Evolutionary conservation across 2,113 vertebrate species (phyloP).

Genomic region (Osmerus eperlanus): DNA sequence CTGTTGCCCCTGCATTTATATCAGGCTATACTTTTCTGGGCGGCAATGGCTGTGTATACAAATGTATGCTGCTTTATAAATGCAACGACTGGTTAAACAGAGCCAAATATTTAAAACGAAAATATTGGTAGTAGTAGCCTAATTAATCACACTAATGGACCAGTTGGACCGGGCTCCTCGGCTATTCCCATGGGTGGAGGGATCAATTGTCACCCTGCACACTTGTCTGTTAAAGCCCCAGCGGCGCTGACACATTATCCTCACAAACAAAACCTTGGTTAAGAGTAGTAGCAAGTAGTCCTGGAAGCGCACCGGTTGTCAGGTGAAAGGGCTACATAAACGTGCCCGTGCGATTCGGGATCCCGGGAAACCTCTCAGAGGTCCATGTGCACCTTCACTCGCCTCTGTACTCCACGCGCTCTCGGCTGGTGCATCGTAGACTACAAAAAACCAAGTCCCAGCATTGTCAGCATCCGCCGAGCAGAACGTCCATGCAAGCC

Average conservation of each 20-base stretch:
- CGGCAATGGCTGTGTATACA: too few relatives aligned
- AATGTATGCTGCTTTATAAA: too few relatives aligned
- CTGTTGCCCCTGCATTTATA: too few relatives aligned
- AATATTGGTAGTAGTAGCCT: conserved; percentile 19
- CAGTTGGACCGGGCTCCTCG: conserved; percentile 55
- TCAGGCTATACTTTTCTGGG: too few relatives aligned
- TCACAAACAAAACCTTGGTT: not conserved
- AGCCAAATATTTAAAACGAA: conserved; percentile 10
- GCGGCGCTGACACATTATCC: conserved; percentile 9
- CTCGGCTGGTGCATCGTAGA: conserved; percentile 51
- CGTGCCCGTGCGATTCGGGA: conserved; percentile 9
- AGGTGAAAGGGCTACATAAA: conserved; percentile 10
- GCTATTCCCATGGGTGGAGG: conserved; percentile 55
- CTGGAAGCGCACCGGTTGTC: conserved; percentile 4
- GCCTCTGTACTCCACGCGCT: conserved; percentile 8
- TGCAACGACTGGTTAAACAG: too few relatives aligned
- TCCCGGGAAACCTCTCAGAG: conserved; percentile 10
- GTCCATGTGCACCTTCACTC: conserved; percentile 44
- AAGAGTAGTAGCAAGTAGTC: not conserved
- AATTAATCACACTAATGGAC: conserved; percentile 14
- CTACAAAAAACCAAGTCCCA: conserved; percentile 28
- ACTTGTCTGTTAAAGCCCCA: conserved; percentile 36
- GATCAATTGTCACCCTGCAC: conserved; percentile 60
- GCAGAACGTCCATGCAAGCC: not conserved
- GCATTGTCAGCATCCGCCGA: conserved; percentile 27